These are phyloP conservation scores for Xylophagus ater DNA, from an alignment of 2,888 invertebrate species.

Conservation along the genomic window DNA sequence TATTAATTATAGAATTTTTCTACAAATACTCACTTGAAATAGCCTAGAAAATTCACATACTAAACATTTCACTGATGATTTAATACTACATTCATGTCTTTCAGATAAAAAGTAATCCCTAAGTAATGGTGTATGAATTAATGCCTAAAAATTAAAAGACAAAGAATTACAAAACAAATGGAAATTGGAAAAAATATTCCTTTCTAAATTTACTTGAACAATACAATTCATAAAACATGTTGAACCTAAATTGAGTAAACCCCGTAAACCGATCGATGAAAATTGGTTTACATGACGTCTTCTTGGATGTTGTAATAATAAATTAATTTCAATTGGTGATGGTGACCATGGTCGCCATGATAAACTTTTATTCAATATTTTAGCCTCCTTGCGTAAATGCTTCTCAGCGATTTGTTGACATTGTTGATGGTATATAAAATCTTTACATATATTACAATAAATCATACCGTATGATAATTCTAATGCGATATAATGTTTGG, in stretches of 20 bases:
- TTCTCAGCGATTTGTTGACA: conserved; percentile 45
- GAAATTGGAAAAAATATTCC: too few species aligned
- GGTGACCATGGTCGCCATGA: conserved; percentile 71
- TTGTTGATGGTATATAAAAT: conserved; percentile 82
- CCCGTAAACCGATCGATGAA: conserved; percentile 81
- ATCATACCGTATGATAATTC: conserved; percentile 83
- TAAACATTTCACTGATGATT: conserved; percentile 65
- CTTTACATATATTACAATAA: conserved; percentile 80
- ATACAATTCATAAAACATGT: conserved; percentile 99
- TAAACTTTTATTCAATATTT: conserved; percentile 48
- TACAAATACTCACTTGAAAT: conserved; percentile 76
- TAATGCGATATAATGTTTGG: conserved; percentile 74
- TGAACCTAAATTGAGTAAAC: conserved; percentile 89
- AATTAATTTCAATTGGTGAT: conserved; percentile 61
- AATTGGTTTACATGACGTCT: conserved; percentile 68
- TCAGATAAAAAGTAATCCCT: conserved; percentile 93
- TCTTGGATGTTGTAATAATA: conserved; percentile 63
- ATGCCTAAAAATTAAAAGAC: conserved; percentile 45
- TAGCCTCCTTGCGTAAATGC: conserved; percentile 47
- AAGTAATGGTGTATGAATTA: conserved; percentile 89
- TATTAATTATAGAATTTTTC: too few species aligned
- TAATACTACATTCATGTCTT: conserved; percentile 69
- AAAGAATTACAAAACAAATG: too few species aligned
- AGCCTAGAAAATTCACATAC: conserved; percentile 92
- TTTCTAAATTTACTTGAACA: conserved; percentile 51